Base-by-base conservation (phyloP, 1,140 invertebrate genomes). In the Leucophenga varia region DNA sequence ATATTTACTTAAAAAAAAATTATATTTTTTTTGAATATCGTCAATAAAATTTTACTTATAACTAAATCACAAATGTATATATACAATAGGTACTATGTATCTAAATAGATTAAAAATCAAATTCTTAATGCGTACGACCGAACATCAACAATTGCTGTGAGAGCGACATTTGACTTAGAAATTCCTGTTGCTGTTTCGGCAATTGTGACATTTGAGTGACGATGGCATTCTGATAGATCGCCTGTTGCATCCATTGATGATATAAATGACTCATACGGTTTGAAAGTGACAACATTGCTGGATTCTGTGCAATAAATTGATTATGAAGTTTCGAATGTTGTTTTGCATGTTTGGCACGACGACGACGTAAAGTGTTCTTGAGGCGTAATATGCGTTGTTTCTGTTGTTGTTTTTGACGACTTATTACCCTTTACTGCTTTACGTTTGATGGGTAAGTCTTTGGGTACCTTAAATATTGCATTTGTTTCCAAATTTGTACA, bases 381-480 rank as follows among this genome's bases (percentile, higher is more conserved):
- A 20, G 61, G 61, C 45, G n/a, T 56, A 43, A 10, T 65, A 58
- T 40, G 63, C 61, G 44, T 61, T 58, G 37, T 55, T 52, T 28
- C 55, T 59, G 3, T 63, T n/a, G n/a, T n/a, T n/a, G n/a, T n/a
- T n/a, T n/a, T n/a, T n/a, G n/a, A n/a, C n/a, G n/a, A n/a, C n/a
- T n/a, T n/a, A n/a, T n/a, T n/a, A n/a, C n/a, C n/a, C n/a, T n/a
- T n/a, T n/a, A n/a, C n/a, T n/a, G n/a, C n/a, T n/a, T n/a, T n/a
- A n/a, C n/a, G n/a, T n/a, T n/a, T n/a, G 55, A 37, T 56, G 63
- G 2, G 52, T 47, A 10, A 31, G 14, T 0, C 28, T 21, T 19
- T 49, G 55, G 18, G 4, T 32, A 8, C 61, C 61, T 28, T 65
- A 57, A 61, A 64, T 65, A 22, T 64, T 64, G 45, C 65, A 65